A percentile compares a stretch with the other conserved stretches of the same genome.
Conservation (phyloP, 2,797 vertebrate species). For the Lagocephalus sceleratus region DNA sequence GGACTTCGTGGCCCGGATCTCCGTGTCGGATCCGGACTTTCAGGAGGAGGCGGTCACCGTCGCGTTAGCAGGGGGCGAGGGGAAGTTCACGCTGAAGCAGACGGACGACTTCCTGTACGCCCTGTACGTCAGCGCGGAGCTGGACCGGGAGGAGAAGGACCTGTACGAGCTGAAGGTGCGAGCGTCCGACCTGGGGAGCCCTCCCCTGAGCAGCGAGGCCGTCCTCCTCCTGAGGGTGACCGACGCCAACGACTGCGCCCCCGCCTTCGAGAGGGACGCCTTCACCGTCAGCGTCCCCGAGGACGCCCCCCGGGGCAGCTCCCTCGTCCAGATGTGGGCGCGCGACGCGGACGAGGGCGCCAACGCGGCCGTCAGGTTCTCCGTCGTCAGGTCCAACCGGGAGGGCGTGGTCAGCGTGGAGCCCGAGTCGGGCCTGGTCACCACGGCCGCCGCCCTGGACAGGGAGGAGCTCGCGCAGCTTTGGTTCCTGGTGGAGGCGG, state of each 20-base stretch:
- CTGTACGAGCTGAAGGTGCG: conserved; percentile 78
- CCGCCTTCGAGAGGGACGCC: conserved; percentile 73
- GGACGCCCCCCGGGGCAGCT: conserved; percentile 78
- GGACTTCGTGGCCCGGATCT: conserved; percentile 86
- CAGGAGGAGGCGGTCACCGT: conserved; percentile 54
- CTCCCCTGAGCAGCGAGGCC: conserved; percentile 74
- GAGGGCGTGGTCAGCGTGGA: conserved; percentile 72
- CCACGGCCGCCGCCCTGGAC: conserved; percentile 75
- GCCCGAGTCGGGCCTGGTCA: conserved; percentile 78
- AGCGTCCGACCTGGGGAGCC: conserved; percentile 80
- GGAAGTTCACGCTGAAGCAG: conserved; percentile 77
- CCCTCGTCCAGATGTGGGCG: conserved; percentile 79
- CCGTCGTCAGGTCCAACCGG: conserved; percentile 60
- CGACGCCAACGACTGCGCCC: conserved; percentile 85
- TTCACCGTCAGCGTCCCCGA: conserved; percentile 78
- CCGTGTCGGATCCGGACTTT: conserved; percentile 85
- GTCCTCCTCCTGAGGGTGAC: conserved; percentile 77
- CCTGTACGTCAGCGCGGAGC: conserved; percentile 78
- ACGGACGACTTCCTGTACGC: conserved; percentile 80
- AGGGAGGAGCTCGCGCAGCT: conserved; percentile 76
- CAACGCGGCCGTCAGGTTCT: conserved; percentile 79
- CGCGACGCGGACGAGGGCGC: conserved; percentile 80
- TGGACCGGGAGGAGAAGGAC: conserved; percentile 83
- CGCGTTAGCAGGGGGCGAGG: conserved; percentile 75
- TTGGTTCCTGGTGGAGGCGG: conserved; percentile 81